Percentiles rank a stretch among this genome's conserved stretches.
These are phyloP conservation scores for Perognathus longimembris DNA, from an alignment of 2,113 vertebrate genomes.

Conservation along the genomic window DNA sequence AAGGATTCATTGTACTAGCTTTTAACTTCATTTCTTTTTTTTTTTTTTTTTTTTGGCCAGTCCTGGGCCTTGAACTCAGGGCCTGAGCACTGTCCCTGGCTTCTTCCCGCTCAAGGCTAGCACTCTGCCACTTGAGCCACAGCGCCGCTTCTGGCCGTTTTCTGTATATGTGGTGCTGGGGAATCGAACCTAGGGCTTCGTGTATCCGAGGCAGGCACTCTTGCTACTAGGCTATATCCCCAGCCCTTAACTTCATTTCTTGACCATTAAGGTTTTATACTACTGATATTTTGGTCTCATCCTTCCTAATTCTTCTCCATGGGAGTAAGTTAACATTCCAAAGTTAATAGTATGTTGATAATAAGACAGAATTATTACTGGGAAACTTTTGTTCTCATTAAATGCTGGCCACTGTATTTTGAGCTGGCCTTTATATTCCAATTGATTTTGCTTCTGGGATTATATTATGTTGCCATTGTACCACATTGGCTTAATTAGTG, in stretches of 20 bases:
- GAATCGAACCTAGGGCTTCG: no score
- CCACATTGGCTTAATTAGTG: constrained; percentile 26
- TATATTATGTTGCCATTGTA: not conserved
- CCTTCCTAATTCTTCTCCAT: not conserved
- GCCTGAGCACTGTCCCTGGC: no score
- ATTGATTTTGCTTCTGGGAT: constrained; percentile 43
- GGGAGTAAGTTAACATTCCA: not conserved
- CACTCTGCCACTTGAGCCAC: no score
- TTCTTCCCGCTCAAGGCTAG: no score
- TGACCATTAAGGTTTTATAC: not conserved
- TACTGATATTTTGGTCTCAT: not conserved
- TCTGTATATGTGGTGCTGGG: no score
- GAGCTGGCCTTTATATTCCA: not conserved
- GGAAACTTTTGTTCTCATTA: not conserved
- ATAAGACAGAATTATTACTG: not conserved
- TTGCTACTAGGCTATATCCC: no score
- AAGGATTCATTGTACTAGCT: not conserved
- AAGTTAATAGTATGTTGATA: not conserved
- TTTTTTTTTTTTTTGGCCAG: no score
- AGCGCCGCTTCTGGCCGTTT: no score
- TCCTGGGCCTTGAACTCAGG: no score
- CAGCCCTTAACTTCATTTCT: not conserved
- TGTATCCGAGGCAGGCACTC: no score
- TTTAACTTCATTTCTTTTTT: constrained; percentile 5
- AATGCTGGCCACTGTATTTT: not conserved